Base-by-base conservation (phyloP, 2,113 vertebrate genomes). In the Rhea americana region DNA sequence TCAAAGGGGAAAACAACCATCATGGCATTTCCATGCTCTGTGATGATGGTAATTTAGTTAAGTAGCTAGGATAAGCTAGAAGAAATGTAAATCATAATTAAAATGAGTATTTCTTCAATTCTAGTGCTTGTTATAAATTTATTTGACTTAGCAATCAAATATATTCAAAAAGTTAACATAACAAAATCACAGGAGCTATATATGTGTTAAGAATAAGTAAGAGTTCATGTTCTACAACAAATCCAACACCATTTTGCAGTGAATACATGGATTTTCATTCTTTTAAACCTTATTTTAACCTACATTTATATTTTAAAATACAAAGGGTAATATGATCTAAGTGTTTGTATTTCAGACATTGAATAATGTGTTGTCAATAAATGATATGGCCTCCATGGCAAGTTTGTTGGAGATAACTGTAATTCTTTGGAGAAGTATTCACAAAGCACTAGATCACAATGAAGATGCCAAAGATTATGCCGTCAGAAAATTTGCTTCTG, bases 341-440 rank as follows among this genome's bases (percentile, higher is more conserved):
- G 19, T 56, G 21, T 94, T 91, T 97, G 21, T 83, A 6, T 95
- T 96, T 91, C 96, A 99, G 99, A 96, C 97, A 16, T 82, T 98
- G 91, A 96, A 98, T 58, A 95, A 97, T 24, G 97, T 97, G 7
- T 43, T 98, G 80, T 96, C 98, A 5, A 89, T 97, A 19, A 96
- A 97, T 13, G 99, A 99, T 62, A 85, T 87, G 12, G 67, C 96
- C 4, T 96, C 97, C 50, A 98, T 99, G 98, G 96, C 98, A 26
- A 96, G 98, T 79, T 97, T 99, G 61, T 95, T 99, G 95, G 99
- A 99, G 95, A 78, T 99, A 5, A 90, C 98, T 35, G 98, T 98
- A 45, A 98, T 99, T 96, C 97, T 99, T 83, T 99, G 99, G 99
- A 98, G 95, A 75, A 99, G 98, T 71, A 98, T 99, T 47, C 91